Evolutionary conservation across 2,797 vertebrate genomes (phyloP).

Genomic region (Erithacus rubecula): DNA sequence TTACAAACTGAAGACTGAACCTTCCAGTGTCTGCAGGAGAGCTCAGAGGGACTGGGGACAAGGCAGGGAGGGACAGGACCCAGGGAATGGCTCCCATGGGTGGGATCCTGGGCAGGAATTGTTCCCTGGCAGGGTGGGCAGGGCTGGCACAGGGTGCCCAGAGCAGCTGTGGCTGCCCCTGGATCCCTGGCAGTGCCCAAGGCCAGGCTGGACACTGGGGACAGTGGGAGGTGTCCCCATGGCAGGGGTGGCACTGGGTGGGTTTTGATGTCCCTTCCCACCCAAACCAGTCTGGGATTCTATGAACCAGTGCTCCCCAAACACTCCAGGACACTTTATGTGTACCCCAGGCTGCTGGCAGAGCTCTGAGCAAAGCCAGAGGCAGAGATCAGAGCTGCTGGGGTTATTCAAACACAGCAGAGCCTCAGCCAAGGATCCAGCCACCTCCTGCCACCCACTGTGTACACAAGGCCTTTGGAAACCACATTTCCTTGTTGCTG

Average conservation of each 20-base stretch:
- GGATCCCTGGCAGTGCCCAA: background rate
- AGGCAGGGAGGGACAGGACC: rapidly evolving
- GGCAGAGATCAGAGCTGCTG: background rate
- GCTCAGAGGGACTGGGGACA: background rate
- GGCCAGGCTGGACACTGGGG: background rate
- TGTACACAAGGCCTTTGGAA: background rate
- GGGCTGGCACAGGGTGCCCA: background rate
- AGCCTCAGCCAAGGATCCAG: background rate
- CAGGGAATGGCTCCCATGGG: background rate
- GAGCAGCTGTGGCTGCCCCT: background rate
- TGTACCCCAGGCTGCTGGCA: background rate
- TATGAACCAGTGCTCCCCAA: background rate
- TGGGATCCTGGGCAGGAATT: background rate
- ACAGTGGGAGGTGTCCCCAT: background rate
- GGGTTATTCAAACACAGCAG: background rate
- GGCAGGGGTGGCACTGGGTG: rapidly evolving
- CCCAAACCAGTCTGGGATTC: background rate
- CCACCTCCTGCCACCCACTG: background rate
- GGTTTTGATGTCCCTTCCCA: rapidly evolving
- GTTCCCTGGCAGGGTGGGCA: background rate
- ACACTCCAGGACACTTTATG: rapidly evolving
- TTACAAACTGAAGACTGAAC: background rate
- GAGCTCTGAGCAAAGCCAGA: background rate
- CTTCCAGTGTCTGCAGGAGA: background rate
- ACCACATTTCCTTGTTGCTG: background rate